Conservation (phyloP, 2,113 vertebrate genomes). For the Entelurus aequoreus region DNA sequence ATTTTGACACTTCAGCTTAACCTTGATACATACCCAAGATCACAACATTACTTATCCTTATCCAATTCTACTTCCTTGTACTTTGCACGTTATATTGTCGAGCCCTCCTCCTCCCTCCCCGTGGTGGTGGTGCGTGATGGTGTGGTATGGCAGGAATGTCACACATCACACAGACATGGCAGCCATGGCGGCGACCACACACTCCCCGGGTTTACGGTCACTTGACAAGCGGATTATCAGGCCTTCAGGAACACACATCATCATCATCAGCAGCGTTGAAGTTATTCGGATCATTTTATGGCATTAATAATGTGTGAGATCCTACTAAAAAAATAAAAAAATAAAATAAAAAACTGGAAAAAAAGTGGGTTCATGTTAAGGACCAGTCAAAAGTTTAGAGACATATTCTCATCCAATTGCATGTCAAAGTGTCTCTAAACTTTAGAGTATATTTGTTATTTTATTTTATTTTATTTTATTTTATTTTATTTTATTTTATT, state of each 20-base stretch:
- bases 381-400: too few species aligned
- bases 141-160: slow-evolving; percentile 70
- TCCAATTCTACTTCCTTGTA: too few species aligned
- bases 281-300: too few species aligned
- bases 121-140: slow-evolving; percentile 30
- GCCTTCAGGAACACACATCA: slow-evolving; percentile 35
- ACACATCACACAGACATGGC: slow-evolving; percentile 47
- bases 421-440: too few species aligned
- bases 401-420: too few species aligned
- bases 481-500: too few species aligned
- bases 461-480: too few species aligned
- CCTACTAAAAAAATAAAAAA: too few species aligned
- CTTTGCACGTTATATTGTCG: neutral
- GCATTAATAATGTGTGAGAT: too few species aligned
- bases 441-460: too few species aligned
- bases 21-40: neutral
- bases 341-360: too few species aligned
- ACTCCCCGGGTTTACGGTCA: slow-evolving; percentile 48
- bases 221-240: slow-evolving; percentile 63
- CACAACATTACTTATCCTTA: neutral
- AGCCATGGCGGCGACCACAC: slow-evolving; percentile 44
- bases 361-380: too few species aligned
- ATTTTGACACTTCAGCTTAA: neutral
- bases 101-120: neutral
- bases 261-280: neutral